Base-by-base conservation (phyloP, 2,888 invertebrate genomes). In the Tipula vernalis region DNA sequence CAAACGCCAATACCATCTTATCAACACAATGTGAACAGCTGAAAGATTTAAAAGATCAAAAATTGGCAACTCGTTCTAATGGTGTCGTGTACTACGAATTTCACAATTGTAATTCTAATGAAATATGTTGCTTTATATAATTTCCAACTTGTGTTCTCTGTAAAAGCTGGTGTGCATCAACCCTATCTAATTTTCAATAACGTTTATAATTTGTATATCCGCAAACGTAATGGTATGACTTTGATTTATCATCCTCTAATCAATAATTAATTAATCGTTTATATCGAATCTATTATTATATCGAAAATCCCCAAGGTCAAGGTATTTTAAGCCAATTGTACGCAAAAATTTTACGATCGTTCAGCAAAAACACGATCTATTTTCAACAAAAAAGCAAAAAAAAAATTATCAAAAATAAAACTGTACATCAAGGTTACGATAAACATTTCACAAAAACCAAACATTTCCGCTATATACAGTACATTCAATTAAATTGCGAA, bases 211-310 rank as follows among this genome's bases (percentile, higher is more conserved):
- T 71, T 71, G 8, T 10, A 28, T 71, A 71, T 71, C 71, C 71
- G 71, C 28, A 28, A 18, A 71, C 71, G 71, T 71, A 71, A 71
- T 71, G 10, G 10, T 28, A 71, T 18, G 18, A 71, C 71, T 28
- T 71, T 71, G 71, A 71, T 71, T 71, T 71, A 71, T 71, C 71
- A 71, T 71, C 71, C 71, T 71, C 71, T 71, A 71, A 71, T 71
- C 71, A 71, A 71, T 71, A 71, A 71, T 28, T 71, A 71, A 71
- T 71, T 71, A 10, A 71, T 71, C 71, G 71, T 71, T 18, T 28
- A 71, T 15, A 15, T 28, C 6, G 28, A 71, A 71, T 71, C 71
- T 28, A 28, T 71, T 71, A 71, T 71, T 71, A 71, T 71, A 71
- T 71, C 71, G 28, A 71, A 71, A 71, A 18, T 71, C 4, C 3